These are phyloP conservation scores for Larimichthys crocea DNA, from an alignment of 2,113 vertebrate species.

Conservation along the genomic window DNA sequence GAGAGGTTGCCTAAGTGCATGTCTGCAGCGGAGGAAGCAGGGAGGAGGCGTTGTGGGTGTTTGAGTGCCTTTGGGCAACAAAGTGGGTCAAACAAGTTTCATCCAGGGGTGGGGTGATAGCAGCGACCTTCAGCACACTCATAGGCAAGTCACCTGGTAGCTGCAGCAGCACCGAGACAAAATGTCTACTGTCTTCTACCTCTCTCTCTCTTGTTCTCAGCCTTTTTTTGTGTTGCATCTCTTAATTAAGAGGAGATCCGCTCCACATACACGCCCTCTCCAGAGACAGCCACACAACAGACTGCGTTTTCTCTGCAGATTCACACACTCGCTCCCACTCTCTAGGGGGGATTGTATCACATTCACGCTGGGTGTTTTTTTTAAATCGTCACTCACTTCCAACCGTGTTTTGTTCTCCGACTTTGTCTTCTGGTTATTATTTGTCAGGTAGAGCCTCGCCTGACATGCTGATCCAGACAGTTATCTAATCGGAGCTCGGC, in stretches of 20 bases:
- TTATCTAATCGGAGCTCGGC: conserved; percentile 53
- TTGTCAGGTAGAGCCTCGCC: conserved; percentile 30
- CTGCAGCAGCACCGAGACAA: conserved; percentile 28
- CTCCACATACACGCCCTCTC: conserved; percentile 33
- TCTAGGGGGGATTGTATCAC: conserved; percentile 20
- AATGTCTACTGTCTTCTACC: conserved; percentile 14
- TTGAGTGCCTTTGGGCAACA: conserved; percentile 40
- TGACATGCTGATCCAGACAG: conserved; percentile 29
- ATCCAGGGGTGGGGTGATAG: conserved; percentile 23
- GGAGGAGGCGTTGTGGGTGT: background rate
- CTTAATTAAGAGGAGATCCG: conserved; percentile 38
- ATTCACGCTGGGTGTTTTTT: background rate
- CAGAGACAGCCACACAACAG: conserved; percentile 52
- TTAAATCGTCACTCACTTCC: background rate
- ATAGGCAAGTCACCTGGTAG: conserved; percentile 31
- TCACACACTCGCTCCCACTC: conserved; percentile 3
- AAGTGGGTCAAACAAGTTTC: conserved; percentile 64
- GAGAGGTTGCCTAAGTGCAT: conserved; percentile 49
- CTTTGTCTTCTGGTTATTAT: conserved; percentile 12
- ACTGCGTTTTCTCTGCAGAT: conserved; percentile 35
- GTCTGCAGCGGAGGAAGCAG: conserved; percentile 20
- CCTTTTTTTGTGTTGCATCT: conserved; percentile 17
- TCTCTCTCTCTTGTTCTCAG: conserved; percentile 4
- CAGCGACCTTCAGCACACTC: conserved; percentile 42
- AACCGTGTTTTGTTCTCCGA: conserved; percentile 2